These are phyloP conservation scores for Drosophila orena DNA, from an alignment of 1,140 invertebrate species.

Conservation along the genomic window DNA sequence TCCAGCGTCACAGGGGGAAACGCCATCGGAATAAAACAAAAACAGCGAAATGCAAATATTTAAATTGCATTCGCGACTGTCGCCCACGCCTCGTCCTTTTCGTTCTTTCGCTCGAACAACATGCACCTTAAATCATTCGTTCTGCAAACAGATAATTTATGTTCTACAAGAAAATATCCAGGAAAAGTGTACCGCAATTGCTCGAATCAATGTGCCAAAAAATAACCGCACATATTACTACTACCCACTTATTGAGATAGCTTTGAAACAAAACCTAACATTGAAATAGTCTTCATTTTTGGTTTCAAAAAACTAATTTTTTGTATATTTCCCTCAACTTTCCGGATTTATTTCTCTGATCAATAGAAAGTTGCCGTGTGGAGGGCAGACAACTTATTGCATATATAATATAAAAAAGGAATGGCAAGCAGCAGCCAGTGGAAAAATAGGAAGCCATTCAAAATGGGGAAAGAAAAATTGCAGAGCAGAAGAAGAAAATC, in stretches of 20 bases:
- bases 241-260: too few relatives aligned
- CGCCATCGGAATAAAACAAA: slow-evolving; percentile 34
- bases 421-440: background rate
- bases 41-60: slow-evolving; percentile 74
- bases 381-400: slow-evolving; percentile 49
- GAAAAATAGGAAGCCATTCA: background rate
- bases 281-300: too few relatives aligned
- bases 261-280: too few relatives aligned
- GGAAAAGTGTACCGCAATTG: background rate
- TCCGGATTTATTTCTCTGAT: background rate
- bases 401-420: slow-evolving; percentile 10
- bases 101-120: slow-evolving; percentile 13
- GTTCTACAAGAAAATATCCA: slow-evolving; percentile 63
- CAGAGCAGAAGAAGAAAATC: slow-evolving; percentile 29
- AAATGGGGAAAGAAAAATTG: slow-evolving; percentile 23
- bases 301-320: background rate
- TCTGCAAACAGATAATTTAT: slow-evolving; percentile 82
- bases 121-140: slow-evolving; percentile 76
- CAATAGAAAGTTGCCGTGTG: slow-evolving; percentile 56
- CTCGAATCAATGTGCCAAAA: background rate
- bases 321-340: background rate
- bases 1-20: slow-evolving; percentile 30
- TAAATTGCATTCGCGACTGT: slow-evolving; percentile 78
- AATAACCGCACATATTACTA: background rate
- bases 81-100: slow-evolving; percentile 18